Base-by-base conservation (phyloP, 2,888 invertebrate species). In the Tiliacea citrago region DNA sequence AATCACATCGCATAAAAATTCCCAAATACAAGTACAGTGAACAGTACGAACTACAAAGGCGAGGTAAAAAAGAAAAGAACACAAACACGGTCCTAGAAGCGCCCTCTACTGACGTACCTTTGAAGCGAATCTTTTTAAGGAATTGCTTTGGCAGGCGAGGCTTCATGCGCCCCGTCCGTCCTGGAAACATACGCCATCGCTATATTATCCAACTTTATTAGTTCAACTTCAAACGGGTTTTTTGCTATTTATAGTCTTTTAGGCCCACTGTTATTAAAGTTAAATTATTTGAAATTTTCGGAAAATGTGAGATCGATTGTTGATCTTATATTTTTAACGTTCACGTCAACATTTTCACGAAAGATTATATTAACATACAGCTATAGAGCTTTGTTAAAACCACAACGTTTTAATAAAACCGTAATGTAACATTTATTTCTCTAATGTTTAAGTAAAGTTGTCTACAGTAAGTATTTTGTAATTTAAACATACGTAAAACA, bases 71-170 rank as follows among this genome's bases (percentile, higher is more conserved):
- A 49, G 49, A 75, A 83, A 67, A 79, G 61, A 66, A 79, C 74
- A 75, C 58, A 77, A 81, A 77, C 60, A 78, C 77, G 81, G 67
- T 73, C 60, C 85, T 86, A 89, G 79, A 84, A 91, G 90, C 90
- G 89, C 93, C 94, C 91, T 88, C 95, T 95, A 94, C 92, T 82
- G 90, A 94, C 96, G 88, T 96, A 96, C 96, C 96, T 96, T 95
- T 96, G 90, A 90, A 92, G 72, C 94, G 94, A 81, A 93, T 93
- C 93, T 96, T 96, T 95, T 96, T 96, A 89, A 95, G 89, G 85
- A 93, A 94, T 90, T 91, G 91, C 91, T 95, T 96, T 84, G 94
- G 89, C 73, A 91, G 91, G 62, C 93, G 94, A 85, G 95, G 89
- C 91, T 95, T 96, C 89, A 89, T 91, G 72, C 94, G 93, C 86